phyloP scores from a whole-genome alignment of 2,797 vertebrate species.

The Spatula clypeata region DNA sequence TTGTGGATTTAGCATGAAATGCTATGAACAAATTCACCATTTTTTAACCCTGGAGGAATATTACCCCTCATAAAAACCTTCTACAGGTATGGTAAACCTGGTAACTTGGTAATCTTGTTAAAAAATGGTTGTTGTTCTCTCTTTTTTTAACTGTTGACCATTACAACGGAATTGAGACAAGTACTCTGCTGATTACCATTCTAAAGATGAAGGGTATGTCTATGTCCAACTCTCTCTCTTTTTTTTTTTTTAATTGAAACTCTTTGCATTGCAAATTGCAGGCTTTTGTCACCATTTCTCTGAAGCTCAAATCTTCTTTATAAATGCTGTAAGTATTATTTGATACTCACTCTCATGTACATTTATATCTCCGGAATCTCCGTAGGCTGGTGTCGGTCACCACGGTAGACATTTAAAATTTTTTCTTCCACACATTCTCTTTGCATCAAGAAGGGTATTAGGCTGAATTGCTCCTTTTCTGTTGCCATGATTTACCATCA shows the following conservation, averaged over 20 bases:
- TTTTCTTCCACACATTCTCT: neutral
- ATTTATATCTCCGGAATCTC: neutral
- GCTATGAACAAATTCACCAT: neutral
- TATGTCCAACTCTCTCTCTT: neutral
- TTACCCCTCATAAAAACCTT: neutral
- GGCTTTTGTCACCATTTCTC: neutral
- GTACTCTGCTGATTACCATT: neutral
- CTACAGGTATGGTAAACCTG: neutral
- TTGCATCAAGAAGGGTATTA: neutral
- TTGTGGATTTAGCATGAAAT: neutral
- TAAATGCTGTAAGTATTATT: neutral
- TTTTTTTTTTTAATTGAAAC: neutral
- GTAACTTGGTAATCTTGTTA: neutral
- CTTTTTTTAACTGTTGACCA: neutral
- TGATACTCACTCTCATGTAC: neutral
- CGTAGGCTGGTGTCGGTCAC: neutral
- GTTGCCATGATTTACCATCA: neutral
- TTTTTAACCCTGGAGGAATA: neutral
- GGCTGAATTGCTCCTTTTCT: neutral
- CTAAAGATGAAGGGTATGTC: neutral
- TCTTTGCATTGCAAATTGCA: neutral
- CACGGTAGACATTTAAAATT: neutral
- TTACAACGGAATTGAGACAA: neutral
- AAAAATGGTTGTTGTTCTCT: rapidly evolving
- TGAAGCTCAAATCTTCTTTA: neutral